Conservation (phyloP, 2,888 invertebrate species). For the Lycophotia porphyrea region DNA sequence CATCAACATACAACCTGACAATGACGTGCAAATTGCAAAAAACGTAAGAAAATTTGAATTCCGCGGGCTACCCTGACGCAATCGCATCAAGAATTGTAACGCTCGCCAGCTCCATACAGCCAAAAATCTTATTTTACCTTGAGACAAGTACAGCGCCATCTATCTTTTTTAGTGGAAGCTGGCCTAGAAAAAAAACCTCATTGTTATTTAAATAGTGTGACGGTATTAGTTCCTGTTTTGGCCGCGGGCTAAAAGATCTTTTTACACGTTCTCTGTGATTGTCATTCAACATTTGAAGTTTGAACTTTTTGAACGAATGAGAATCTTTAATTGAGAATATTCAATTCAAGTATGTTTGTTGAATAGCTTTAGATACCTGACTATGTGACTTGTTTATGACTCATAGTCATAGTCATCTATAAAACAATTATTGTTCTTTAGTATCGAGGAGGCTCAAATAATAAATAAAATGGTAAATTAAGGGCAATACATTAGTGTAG, state of each 20-base stretch:
- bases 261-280: slow-evolving; percentile 11
- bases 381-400: slow-evolving; percentile 22
- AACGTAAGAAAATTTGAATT: too few species aligned
- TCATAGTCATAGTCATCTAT: slow-evolving; percentile 34
- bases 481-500: neutral
- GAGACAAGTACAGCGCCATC: too few species aligned
- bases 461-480: slow-evolving; percentile 33
- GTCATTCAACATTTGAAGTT: slow-evolving; percentile 24
- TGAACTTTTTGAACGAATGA: slow-evolving; percentile 25
- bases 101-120: too few species aligned
- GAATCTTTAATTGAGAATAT: slow-evolving; percentile 4
- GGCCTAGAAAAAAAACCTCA: too few species aligned
- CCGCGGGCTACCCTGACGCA: too few species aligned
- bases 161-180: too few species aligned
- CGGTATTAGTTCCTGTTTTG: neutral
- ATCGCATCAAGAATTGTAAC: too few species aligned
- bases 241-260: neutral
- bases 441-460: slow-evolving; percentile 15
- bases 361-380: slow-evolving; percentile 18
- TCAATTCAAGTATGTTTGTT: slow-evolving; percentile 41
- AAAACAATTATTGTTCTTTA: neutral
- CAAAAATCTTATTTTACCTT: too few species aligned
- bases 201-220: too few species aligned
- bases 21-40: too few species aligned
- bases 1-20: too few species aligned